Percentiles rank a stretch among this genome's conserved stretches.
phyloP scores from a whole-genome alignment of 2,113 vertebrate genomes.

The Indicator indicator region DNA sequence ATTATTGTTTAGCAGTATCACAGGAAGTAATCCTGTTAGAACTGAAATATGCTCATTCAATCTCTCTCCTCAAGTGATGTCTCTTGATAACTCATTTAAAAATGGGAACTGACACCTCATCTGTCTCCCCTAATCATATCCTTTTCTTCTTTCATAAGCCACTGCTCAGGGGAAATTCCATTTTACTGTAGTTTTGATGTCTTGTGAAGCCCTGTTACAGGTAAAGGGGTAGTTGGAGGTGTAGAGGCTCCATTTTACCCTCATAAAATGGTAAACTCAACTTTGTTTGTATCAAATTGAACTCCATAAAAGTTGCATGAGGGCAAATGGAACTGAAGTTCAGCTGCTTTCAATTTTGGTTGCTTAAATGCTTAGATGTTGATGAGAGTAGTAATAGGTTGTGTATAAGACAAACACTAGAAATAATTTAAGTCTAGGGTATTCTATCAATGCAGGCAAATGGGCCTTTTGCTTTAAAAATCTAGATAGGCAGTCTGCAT shows the following conservation, averaged over 20 bases:
- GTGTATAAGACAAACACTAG: neutral
- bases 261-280: neutral
- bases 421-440: accelerated
- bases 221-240: neutral
- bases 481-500: neutral
- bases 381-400: neutral
- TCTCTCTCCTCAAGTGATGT: neutral
- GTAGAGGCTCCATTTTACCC: neutral
- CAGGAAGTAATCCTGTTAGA: slow-evolving; percentile 10
- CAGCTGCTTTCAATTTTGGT: neutral
- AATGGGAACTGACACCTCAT: slow-evolving; percentile 38
- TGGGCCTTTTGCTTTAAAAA: neutral
- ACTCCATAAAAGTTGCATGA: neutral
- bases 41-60: neutral
- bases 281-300: slow-evolving; percentile 7
- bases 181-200: slow-evolving; percentile 19
- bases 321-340: neutral
- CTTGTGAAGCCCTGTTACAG: neutral
- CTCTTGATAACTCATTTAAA: slow-evolving; percentile 31
- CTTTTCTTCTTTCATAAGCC: neutral
- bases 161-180: slow-evolving; percentile 1
- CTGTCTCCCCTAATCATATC: slow-evolving; percentile 35
- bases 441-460: neutral
- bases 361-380: neutral
- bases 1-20: neutral